phyloP scores from a whole-genome alignment of 2,113 vertebrate genomes.

The Gymnorhina tibicen region DNA sequence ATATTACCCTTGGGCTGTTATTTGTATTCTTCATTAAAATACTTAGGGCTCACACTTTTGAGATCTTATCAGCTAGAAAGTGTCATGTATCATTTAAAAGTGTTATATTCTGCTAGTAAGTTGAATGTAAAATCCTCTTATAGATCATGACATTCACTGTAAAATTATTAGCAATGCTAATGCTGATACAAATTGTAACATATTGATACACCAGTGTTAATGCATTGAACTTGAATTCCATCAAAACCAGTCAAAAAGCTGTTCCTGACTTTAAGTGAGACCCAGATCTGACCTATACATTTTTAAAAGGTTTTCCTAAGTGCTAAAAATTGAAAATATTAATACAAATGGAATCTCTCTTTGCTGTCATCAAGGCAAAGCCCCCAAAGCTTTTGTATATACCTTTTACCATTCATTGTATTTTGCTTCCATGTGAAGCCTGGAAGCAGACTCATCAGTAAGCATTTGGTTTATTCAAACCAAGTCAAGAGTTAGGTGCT shows the following conservation, averaged over 20 bases:
- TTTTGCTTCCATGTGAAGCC: not conserved
- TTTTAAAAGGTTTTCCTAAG: not conserved
- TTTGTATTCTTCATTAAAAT: not conserved
- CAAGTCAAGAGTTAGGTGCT: not conserved
- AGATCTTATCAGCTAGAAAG: not conserved
- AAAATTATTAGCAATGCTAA: slow-evolving; percentile 5
- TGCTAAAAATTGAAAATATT: not conserved
- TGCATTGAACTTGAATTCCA: not conserved
- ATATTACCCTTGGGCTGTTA: not conserved
- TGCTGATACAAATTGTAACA: not conserved
- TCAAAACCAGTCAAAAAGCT: not conserved
- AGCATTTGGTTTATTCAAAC: not conserved
- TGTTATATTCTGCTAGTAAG: slow-evolving; percentile 1
- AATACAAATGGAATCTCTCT: not conserved
- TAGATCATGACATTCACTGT: not conserved
- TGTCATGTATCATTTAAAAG: not conserved
- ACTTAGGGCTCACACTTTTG: not conserved
- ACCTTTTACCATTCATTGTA: not conserved
- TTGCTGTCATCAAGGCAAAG: not conserved
- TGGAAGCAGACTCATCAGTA: not conserved
- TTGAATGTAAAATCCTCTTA: not conserved
- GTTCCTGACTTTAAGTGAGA: not conserved
- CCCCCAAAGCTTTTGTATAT: not conserved
- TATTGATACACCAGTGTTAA: not conserved
- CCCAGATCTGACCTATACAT: not conserved